Percentiles rank a stretch among this genome's conserved stretches.
Conservation (phyloP, 2,888 invertebrate species). For the Polietes domitor region DNA sequence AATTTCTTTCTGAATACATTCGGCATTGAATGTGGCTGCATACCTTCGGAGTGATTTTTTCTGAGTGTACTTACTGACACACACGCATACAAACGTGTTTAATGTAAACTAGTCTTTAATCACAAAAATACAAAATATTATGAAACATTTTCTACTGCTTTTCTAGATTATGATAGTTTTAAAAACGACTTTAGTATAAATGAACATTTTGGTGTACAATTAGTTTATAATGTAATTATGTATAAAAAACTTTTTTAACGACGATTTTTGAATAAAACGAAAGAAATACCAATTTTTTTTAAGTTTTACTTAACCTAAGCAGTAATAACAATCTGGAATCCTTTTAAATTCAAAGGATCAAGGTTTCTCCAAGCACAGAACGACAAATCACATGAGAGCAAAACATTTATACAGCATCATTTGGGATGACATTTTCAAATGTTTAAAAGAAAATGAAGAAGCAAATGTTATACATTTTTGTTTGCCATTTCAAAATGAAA, state of each 20-base stretch:
- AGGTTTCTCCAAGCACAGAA: too few relatives aligned
- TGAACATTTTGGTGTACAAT: slow-evolving; percentile 53
- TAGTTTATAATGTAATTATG: slow-evolving; percentile 33
- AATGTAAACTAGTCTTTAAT: slow-evolving; percentile 67
- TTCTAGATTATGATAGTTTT: slow-evolving; percentile 38
- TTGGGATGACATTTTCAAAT: too few relatives aligned
- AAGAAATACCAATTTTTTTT: not conserved
- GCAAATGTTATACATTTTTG: too few relatives aligned
- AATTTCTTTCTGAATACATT: too few relatives aligned
- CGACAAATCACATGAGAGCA: too few relatives aligned
- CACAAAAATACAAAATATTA: slow-evolving; percentile 27
- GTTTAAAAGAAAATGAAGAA: too few relatives aligned
- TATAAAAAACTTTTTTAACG: slow-evolving; percentile 25
- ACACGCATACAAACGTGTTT: slow-evolving; percentile 11
- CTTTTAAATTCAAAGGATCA: too few relatives aligned
- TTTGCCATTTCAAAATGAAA: too few relatives aligned
- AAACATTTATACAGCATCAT: too few relatives aligned
- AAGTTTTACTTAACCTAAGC: too few relatives aligned
- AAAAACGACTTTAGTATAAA: slow-evolving; percentile 38
- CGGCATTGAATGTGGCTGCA: not conserved
- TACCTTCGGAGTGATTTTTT: not conserved
- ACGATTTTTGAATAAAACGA: not conserved
- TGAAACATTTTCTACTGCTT: slow-evolving; percentile 33
- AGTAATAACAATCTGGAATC: too few relatives aligned
- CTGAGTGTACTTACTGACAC: not conserved